These are phyloP conservation scores for Aselliscus stoliczkanus DNA, from an alignment of 2,797 vertebrate species.

Conservation along the genomic window DNA sequence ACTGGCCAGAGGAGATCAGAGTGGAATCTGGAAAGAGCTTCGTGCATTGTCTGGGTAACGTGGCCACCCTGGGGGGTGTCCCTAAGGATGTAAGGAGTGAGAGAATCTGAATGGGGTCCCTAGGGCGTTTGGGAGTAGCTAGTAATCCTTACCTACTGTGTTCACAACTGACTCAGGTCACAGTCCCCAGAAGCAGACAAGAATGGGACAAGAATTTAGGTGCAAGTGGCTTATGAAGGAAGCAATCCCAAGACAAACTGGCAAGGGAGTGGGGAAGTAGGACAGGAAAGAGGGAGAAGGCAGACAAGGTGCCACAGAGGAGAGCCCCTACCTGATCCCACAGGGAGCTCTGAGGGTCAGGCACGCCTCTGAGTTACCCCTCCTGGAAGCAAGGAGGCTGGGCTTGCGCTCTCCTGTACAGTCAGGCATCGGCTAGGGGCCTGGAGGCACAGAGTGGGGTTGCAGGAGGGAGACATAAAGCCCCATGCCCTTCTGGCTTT, in stretches of 20 bases:
- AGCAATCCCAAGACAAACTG: background rate
- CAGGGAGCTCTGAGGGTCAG: background rate
- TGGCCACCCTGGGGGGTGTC: background rate
- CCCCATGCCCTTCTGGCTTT: background rate
- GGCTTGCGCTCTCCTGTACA: background rate
- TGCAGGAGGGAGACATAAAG: background rate
- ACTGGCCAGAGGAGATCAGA: background rate
- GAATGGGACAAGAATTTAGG: background rate
- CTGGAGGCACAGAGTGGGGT: rapidly evolving
- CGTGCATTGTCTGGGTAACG: background rate
- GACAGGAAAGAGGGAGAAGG: background rate
- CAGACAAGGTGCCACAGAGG: background rate
- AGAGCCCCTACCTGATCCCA: background rate
- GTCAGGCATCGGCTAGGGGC: background rate
- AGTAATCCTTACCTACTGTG: background rate
- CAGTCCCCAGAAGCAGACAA: background rate
- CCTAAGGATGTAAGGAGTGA: background rate
- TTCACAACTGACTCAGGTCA: background rate
- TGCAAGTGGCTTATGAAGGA: background rate
- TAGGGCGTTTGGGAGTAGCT: background rate
- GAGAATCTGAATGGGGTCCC: background rate
- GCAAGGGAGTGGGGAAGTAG: background rate
- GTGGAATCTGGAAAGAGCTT: background rate
- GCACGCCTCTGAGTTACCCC: background rate
- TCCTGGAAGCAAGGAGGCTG: background rate